These are phyloP conservation scores for Podiceps cristatus DNA, from an alignment of 2,113 vertebrate species.

Conservation along the genomic window DNA sequence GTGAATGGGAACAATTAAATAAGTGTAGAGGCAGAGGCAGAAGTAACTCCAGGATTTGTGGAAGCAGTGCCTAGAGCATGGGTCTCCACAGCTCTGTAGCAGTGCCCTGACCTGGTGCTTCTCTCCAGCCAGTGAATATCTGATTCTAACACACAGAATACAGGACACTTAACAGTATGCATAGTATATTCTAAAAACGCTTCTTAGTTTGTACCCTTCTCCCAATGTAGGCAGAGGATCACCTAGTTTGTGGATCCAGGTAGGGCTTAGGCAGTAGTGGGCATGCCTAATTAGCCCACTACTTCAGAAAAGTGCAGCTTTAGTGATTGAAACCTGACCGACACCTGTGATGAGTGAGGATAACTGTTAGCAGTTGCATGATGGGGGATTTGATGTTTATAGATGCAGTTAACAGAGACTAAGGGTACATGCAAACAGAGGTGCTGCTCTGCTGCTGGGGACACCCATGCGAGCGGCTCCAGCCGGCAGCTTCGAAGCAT, in stretches of 20 bases:
- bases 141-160: background rate
- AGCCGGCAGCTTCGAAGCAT: fast-evolving
- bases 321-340: background rate
- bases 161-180: background rate
- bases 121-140: background rate
- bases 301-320: background rate
- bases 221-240: background rate
- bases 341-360: background rate
- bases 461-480: background rate
- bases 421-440: background rate
- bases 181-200: background rate
- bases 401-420: background rate
- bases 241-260: background rate
- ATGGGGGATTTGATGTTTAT: background rate
- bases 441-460: background rate
- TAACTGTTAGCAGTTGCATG: background rate
- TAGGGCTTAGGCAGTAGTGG: background rate
- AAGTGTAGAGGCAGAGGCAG: background rate
- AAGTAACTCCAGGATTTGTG: background rate
- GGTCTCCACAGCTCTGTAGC: background rate
- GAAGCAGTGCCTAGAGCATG: background rate
- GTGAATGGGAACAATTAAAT: background rate
- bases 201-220: background rate
- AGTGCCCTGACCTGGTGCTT: background rate
- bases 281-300: background rate